A percentile compares a stretch with the other conserved stretches of the same genome.
Conservation (phyloP, 1,140 invertebrate species). For the Micrasema minimum region DNA sequence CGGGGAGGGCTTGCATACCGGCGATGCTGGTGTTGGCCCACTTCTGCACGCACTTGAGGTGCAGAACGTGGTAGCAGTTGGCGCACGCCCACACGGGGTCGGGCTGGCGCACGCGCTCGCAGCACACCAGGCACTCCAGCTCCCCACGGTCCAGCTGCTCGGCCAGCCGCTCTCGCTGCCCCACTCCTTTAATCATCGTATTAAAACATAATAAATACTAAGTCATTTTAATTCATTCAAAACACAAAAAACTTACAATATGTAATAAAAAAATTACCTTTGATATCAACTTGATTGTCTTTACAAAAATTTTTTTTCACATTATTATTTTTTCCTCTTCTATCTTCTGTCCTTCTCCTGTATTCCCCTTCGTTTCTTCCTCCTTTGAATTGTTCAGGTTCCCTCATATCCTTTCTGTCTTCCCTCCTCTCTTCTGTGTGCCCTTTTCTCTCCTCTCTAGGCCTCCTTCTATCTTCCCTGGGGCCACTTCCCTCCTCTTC, state of each 20-base stretch:
- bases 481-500: conserved; percentile 10
- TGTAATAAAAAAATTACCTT: not conserved
- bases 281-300: conserved; percentile 30
- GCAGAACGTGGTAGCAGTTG: conserved; percentile 92
- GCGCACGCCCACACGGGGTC: conserved; percentile 90
- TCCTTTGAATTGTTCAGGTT: not conserved
- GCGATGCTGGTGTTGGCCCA: conserved; percentile 88
- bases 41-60: conserved; percentile 88
- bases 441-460: not conserved
- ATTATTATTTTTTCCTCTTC: not conserved
- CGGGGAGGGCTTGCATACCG: no score
- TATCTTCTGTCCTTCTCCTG: not conserved
- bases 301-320: conserved; percentile 18
- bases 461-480: not conserved
- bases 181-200: conserved; percentile 68
- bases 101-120: conserved; percentile 80
- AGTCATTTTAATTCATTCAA: no score
- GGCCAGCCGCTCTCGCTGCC: conserved; percentile 82
- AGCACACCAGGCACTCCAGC: conserved; percentile 94
- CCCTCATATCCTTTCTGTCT: not conserved
- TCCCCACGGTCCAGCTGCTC: conserved; percentile 81
- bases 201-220: conserved; percentile 55
- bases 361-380: not conserved
- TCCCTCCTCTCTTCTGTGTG: not conserved
- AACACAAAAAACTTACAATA: no score